Evolutionary conservation across 2,113 vertebrate species (phyloP).

Genomic region (Tympanuchus pallidicinctus): DNA sequence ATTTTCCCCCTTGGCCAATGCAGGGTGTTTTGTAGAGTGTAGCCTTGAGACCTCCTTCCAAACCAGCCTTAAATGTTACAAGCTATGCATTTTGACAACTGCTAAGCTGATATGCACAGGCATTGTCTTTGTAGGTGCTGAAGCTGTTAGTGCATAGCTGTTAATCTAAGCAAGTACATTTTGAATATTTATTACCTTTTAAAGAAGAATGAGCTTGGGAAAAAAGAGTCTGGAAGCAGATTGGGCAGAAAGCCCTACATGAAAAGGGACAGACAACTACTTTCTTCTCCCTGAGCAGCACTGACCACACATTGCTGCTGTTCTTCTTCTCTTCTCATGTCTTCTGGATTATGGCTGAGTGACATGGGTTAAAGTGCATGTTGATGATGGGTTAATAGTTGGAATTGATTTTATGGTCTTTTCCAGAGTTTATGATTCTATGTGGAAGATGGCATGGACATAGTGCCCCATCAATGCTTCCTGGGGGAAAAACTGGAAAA

Average conservation of each 20-base stretch:
- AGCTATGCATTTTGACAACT: conserved; percentile 45
- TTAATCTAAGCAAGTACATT: conserved; percentile 8
- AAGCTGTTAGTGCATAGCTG: background rate
- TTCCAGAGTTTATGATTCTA: no score
- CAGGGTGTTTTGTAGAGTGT: conserved; percentile 34
- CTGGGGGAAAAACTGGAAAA: background rate
- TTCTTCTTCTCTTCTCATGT: background rate
- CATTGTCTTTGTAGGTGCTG: conserved; percentile 45
- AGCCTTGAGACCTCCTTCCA: conserved; percentile 46
- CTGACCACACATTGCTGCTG: background rate
- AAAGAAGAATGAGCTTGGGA: background rate
- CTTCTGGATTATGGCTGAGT: background rate
- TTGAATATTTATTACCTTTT: conserved; percentile 63
- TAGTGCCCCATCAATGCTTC: background rate
- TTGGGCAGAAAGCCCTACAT: background rate
- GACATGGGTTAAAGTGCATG: no score
- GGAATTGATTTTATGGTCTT: no score
- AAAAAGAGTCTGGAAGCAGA: background rate
- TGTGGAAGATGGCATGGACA: background rate
- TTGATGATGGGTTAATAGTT: no score
- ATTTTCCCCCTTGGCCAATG: conserved; percentile 39
- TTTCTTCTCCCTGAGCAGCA: background rate
- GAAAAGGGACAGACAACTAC: background rate
- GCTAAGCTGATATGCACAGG: background rate
- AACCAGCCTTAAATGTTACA: conserved; percentile 31